These are phyloP conservation scores for Drosophila picticornis DNA, from an alignment of 2,888 invertebrate species.

Conservation along the genomic window DNA sequence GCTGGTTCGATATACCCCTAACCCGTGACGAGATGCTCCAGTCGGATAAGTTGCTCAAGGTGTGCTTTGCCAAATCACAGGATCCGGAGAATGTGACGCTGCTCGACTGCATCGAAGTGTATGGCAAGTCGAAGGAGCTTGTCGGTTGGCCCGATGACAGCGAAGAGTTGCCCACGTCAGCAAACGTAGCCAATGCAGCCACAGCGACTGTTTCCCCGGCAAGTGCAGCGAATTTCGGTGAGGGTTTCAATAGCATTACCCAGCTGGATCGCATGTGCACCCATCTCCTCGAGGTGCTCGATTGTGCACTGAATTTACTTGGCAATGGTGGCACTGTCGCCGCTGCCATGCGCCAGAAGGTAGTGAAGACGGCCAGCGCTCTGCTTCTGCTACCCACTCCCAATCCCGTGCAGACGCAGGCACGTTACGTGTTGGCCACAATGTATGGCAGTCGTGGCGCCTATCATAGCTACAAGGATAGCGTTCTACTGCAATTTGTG, in stretches of 20 bases:
- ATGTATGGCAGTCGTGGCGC: constrained; percentile 90
- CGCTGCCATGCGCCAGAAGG: constrained; percentile 86
- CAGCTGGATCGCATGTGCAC: constrained; percentile 88
- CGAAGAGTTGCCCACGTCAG: constrained; percentile 88
- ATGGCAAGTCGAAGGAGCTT: constrained; percentile 97
- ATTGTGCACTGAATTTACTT: constrained; percentile 89
- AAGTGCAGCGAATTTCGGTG: constrained; percentile 64
- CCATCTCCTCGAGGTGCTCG: constrained; percentile 90
- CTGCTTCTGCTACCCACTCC: constrained; percentile 90
- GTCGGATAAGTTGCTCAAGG: constrained; percentile 95
- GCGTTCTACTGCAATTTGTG: constrained; percentile 93
- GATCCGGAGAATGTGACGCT: constrained; percentile 95
- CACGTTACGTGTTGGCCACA: constrained; percentile 93
- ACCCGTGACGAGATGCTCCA: constrained; percentile 96
- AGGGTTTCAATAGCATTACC: constrained; percentile 83
- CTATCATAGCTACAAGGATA: constrained; percentile 96
- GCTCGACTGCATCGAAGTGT: constrained; percentile 97
- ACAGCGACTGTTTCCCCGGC: constrained; percentile 73
- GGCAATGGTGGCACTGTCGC: constrained; percentile 85
- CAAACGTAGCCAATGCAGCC: constrained; percentile 72
- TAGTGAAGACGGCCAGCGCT: constrained; percentile 88
- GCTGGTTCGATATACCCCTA: constrained; percentile 98
- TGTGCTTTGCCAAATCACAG: constrained; percentile 93
- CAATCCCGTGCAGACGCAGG: constrained; percentile 90
- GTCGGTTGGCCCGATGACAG: constrained; percentile 99